Evolutionary conservation across 2,797 vertebrate species (phyloP).

Genomic region (Vireo griseus): DNA sequence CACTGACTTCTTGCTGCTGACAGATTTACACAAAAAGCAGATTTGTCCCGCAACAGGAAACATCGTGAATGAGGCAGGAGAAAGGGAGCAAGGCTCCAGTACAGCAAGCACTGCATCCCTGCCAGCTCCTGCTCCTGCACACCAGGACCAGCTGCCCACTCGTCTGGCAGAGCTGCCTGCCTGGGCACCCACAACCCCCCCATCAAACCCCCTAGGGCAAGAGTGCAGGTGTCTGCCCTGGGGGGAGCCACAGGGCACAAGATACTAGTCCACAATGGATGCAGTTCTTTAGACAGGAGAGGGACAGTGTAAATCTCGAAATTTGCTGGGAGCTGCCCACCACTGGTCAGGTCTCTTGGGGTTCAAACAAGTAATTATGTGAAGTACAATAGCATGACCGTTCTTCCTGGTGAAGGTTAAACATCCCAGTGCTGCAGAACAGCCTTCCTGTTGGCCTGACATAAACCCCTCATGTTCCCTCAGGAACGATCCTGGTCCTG

Average conservation of each 20-base stretch:
- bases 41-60: not conserved
- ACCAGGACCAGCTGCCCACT: accelerated
- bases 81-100: accelerated
- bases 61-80: not conserved
- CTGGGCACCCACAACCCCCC: not conserved
- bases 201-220: accelerated
- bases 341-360: not conserved
- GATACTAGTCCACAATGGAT: accelerated
- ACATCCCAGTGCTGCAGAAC: not conserved
- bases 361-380: not conserved
- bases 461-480: not conserved
- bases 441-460: accelerated
- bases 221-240: not conserved
- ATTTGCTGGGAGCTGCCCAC: not conserved
- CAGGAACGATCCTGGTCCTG: not conserved
- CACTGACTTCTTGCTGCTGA: not conserved
- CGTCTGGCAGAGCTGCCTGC: not conserved
- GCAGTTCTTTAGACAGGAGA: not conserved
- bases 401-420: constrained; percentile 28
- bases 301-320: not conserved
- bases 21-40: not conserved
- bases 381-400: not conserved
- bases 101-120: not conserved
- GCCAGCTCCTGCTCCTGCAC: not conserved
- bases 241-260: accelerated